Conservation (phyloP, 2,797 vertebrate genomes). For the Poecilia velifera region DNA sequence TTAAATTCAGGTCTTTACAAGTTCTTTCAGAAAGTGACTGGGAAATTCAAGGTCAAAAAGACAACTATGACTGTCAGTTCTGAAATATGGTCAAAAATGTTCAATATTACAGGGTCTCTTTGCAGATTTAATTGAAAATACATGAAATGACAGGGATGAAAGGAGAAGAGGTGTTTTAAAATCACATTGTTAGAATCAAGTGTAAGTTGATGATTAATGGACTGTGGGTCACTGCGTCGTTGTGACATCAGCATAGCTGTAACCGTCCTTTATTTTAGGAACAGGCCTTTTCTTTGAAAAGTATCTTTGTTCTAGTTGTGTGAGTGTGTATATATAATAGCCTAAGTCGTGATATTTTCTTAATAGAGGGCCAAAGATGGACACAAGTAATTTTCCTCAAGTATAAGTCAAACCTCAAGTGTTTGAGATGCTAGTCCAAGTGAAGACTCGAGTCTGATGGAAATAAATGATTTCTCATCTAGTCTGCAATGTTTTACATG, state of each 20-base stretch:
- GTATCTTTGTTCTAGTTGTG: not conserved
- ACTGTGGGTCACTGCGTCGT: not conserved
- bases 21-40: not conserved
- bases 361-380: not conserved
- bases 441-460: not conserved
- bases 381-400: not conserved
- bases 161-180: not conserved
- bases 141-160: not conserved
- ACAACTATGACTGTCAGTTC: not conserved
- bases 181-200: not conserved
- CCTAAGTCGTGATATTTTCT: not conserved
- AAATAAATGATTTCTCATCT: not conserved
- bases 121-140: not conserved
- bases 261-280: not conserved
- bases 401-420: not conserved
- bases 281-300: not conserved
- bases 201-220: not conserved
- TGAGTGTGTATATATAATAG: not conserved
- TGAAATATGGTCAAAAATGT: not conserved
- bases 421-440: not conserved
- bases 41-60: not conserved
- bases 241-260: not conserved
- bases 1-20: not conserved
- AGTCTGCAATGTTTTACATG: not conserved
- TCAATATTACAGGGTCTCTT: not conserved